phyloP scores from a whole-genome alignment of 2,797 vertebrate genomes.

The Loriculus beryllinus region DNA sequence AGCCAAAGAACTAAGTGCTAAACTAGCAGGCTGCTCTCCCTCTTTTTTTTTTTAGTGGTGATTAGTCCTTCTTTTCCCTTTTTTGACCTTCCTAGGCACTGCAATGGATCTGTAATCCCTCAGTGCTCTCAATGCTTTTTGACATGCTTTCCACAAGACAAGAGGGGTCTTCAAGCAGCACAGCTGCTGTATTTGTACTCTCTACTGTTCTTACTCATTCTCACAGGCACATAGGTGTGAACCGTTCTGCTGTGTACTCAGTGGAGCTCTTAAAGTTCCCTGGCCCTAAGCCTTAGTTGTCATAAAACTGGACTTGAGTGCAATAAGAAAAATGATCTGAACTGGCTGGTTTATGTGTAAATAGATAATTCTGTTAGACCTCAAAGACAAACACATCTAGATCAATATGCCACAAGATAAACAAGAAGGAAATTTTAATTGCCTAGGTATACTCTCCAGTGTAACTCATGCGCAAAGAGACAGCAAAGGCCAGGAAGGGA shows the following conservation, averaged over 20 bases:
- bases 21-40: not conserved
- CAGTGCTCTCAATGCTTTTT: not conserved
- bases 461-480: rapidly evolving
- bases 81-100: not conserved
- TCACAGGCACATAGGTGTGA: not conserved
- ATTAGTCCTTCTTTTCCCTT: not conserved
- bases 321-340: not conserved
- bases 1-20: not conserved
- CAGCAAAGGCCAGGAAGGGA: not conserved
- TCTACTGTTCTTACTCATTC: not conserved
- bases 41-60: not conserved
- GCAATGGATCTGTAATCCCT: not conserved
- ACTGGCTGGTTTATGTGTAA: not conserved
- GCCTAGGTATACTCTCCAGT: not conserved
- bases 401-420: not conserved
- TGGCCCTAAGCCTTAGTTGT: not conserved
- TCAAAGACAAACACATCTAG: not conserved
- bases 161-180: not conserved
- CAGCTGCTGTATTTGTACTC: not conserved
- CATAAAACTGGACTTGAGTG: not conserved
- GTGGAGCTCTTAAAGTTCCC: not conserved
- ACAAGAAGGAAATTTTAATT: not conserved
- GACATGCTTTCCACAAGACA: not conserved
- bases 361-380: not conserved
- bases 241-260: rapidly evolving